Evolutionary conservation across 2,888 invertebrate genomes (phyloP).

Genomic region (Drosophila kuntzei): DNA sequence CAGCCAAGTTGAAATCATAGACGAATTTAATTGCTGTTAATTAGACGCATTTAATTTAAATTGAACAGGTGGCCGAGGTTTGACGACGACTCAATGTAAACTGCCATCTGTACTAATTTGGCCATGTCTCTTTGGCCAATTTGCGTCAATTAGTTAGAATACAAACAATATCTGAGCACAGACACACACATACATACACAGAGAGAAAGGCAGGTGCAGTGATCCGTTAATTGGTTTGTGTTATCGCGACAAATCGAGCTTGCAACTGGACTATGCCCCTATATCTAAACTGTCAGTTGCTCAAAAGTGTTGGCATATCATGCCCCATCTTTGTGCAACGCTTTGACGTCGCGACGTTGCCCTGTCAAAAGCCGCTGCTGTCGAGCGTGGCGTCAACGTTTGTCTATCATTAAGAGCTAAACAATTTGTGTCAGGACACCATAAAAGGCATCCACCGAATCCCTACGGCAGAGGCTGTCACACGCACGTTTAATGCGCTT

Average conservation of each 20-base stretch:
- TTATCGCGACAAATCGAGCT: slow-evolving; percentile 44
- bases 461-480: slow-evolving; percentile 36
- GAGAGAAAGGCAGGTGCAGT: slow-evolving; percentile 41
- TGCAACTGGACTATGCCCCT: background rate
- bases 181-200: background rate
- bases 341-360: slow-evolving; percentile 23
- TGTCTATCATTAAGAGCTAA: slow-evolving; percentile 66
- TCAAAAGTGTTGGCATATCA: slow-evolving; percentile 32
- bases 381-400: slow-evolving; percentile 58
- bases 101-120: slow-evolving; percentile 46
- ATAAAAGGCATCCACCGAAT: slow-evolving; percentile 45
- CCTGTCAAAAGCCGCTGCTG: slow-evolving; percentile 40
- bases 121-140: slow-evolving; percentile 33
- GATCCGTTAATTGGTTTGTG: slow-evolving; percentile 61
- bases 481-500: slow-evolving; percentile 70
- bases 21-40: slow-evolving; percentile 45
- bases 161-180: slow-evolving; percentile 9
- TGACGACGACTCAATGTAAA: slow-evolving; percentile 5
- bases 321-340: slow-evolving; percentile 19
- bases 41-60: slow-evolving; percentile 59
- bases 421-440: slow-evolving; percentile 57
- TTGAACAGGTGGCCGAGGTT: slow-evolving; percentile 33
- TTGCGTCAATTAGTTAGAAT: slow-evolving; percentile 28
- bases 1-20: slow-evolving; percentile 28
- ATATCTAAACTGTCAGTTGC: slow-evolving; percentile 20